These are phyloP conservation scores for Batillaria attramentaria DNA, from an alignment of 1,140 invertebrate genomes.

Conservation along the genomic window DNA sequence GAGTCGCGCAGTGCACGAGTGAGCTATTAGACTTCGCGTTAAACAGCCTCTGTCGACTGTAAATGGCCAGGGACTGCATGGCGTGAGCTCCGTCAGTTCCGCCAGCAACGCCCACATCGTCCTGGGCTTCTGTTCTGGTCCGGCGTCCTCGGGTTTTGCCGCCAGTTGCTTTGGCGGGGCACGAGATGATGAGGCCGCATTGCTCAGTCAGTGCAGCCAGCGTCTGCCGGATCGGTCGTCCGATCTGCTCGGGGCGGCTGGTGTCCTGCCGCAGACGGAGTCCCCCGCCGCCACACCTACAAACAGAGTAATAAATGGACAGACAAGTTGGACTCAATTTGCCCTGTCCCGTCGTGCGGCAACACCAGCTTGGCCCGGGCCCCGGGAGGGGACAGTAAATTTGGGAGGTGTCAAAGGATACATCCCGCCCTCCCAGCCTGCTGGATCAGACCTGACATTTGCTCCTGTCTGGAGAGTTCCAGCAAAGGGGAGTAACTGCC, in stretches of 20 bases:
- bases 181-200: too few species aligned
- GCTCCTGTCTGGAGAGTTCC: constrained; percentile 17
- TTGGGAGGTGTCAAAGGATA: constrained; percentile 28
- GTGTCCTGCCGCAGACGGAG: neutral
- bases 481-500: neutral
- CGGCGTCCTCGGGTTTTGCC: too few species aligned
- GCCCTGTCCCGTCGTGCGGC: neutral
- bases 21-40: too few species aligned
- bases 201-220: neutral
- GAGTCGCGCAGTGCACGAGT: too few species aligned
- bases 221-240: neutral
- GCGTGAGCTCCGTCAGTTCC: too few species aligned
- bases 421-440: constrained; percentile 2
- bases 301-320: constrained; percentile 22
- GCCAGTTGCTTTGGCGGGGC: too few species aligned
- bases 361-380: neutral
- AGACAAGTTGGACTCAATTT: constrained; percentile 21
- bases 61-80: too few species aligned
- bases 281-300: constrained; percentile 25
- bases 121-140: too few species aligned
- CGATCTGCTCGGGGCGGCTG: neutral
- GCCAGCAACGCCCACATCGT: too few species aligned
- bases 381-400: constrained; percentile 21
- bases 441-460: constrained; percentile 18
- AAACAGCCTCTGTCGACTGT: too few species aligned